Base-by-base conservation (phyloP, 2,797 vertebrate species). In the Cirrhinus mrigala region DNA sequence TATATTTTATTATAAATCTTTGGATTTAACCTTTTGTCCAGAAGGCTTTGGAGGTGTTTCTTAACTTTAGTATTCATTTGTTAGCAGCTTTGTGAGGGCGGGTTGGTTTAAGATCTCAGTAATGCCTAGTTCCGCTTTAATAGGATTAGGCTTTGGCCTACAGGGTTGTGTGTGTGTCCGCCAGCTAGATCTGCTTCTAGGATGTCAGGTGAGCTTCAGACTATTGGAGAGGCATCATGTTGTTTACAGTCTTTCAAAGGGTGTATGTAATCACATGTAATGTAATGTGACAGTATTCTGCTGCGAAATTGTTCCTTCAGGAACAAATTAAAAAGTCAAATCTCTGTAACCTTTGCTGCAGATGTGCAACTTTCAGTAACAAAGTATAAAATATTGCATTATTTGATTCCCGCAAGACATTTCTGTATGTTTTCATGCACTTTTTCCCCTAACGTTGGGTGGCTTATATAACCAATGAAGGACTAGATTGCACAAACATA, bases 81-180 rank as follows among this genome's bases (percentile, higher is more conserved):
- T 85, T 79, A 81, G 29, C 52, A 74, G 85, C 74, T 77, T 74
- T 85, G 75, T 78, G 80, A 81, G 62, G 66, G 66, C 75, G 40
- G 84, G 81, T 64, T 77, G 50, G 68, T 79, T 83, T 89, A 79
- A 86, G 81, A 74, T 84, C 86, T 85, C 62, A 3, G 74, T 86
- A 84, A 89, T 82, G 80, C 85, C 84, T 83, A 83, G 86, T 88
- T 73, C 68, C 60, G 86, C 84, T 89, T 88, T 88, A 89, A 88
- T 82, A 89, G 86, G 86, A 89, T 89, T 86, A 88, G 80, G 81
- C 50, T 75, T 86, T 83, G 75, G 68, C 71, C 81, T 75, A 50
- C 77, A 62, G 60, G 56, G 27, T 48, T 80, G 16, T 24, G 27
- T 64, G 58, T 83, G 69, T 27, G 75, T 70, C 75, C 52, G 83